Conservation (phyloP, 2,888 invertebrate species). For the Acronicta alni region DNA sequence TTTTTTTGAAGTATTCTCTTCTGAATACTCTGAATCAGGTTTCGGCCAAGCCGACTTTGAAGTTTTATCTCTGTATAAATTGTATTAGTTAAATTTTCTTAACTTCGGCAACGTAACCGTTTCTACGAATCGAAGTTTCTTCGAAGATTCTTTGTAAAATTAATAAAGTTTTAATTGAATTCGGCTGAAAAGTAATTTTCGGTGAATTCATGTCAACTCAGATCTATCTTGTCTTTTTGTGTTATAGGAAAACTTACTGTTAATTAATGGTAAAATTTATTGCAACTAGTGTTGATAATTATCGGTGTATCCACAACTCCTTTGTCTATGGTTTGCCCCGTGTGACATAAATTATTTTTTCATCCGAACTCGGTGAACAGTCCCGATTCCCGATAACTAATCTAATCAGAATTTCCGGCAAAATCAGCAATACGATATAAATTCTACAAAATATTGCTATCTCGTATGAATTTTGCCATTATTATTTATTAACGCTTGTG, state of each 20-base stretch:
- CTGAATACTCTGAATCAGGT: conserved; percentile 41
- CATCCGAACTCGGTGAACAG: no score
- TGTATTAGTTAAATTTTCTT: conserved; percentile 82
- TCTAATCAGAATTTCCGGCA: conserved; percentile 67
- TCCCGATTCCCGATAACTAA: conserved; percentile 57
- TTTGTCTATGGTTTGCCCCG: no score
- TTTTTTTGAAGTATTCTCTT: conserved; percentile 42
- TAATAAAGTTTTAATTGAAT: conserved; percentile 89
- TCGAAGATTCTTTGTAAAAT: conserved; percentile 81
- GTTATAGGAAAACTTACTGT: conserved; percentile 39
- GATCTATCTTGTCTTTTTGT: conserved; percentile 55
- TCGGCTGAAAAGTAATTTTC: conserved; percentile 79
- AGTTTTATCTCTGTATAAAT: conserved; percentile 81
- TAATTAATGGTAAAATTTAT: no score
- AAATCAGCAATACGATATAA: conserved; percentile 63
- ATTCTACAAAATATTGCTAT: conserved; percentile 49
- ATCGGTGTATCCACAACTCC: no score
- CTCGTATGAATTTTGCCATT: conserved; percentile 26
- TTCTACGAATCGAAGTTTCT: conserved; percentile 78
- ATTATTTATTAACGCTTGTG: conserved; percentile 41
- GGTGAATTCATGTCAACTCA: conserved; percentile 68
- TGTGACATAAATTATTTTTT: conserved; percentile 49
- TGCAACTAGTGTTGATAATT: no score
- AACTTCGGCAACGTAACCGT: conserved; percentile 78
- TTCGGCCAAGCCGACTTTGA: conserved; percentile 54